Base-by-base conservation (phyloP, 2,797 vertebrate species). In the Pelodytes ibericus region DNA sequence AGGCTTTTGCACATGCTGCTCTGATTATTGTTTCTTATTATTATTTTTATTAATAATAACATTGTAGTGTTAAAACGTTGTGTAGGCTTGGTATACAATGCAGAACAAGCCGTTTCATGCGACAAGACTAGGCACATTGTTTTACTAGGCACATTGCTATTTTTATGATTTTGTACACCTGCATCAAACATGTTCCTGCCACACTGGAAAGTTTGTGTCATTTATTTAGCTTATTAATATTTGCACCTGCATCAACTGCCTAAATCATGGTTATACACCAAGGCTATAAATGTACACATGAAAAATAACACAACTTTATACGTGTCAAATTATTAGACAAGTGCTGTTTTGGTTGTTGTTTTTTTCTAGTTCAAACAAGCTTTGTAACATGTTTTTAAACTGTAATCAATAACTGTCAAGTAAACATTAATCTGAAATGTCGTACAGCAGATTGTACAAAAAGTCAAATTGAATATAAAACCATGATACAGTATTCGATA, bases 201-300 rank as follows among this genome's bases (percentile, higher is more conserved):
- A 75, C 3, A 27, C 49, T 71, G 4, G 51, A 80, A 47, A 63
- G 68, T 75, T 68, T 61, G 0, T 0, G 1, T 16, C 4, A 20
- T 74, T 81, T 61, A 41, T 31, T 77, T 33, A 51, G 3, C 59
- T 82, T 81, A 78, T 86, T 87, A 86, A 82, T 71, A 84, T 81
- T 60, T 80, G 81, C 79, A 85, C 79, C 81, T 88, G 69, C 62
- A 67, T 72, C 2, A 30, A 65, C 18, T 64, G 80, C 39, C 72
- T 72, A 66, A 71, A 0, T 0, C 18, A 78, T 76, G 57, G 47
- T 57, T 20, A 60, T 29, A 27, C 36, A 22, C n/a, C 60, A 75
- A 18, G 65, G 24, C 2, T 9, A 39, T 33, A 75, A 72, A 13
- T 53, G 8, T 53, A 62, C 11, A 63, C 33, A 67, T 47, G 49